phyloP scores from a whole-genome alignment of 2,113 vertebrate genomes.

The Dendropsophus ebraccatus region DNA sequence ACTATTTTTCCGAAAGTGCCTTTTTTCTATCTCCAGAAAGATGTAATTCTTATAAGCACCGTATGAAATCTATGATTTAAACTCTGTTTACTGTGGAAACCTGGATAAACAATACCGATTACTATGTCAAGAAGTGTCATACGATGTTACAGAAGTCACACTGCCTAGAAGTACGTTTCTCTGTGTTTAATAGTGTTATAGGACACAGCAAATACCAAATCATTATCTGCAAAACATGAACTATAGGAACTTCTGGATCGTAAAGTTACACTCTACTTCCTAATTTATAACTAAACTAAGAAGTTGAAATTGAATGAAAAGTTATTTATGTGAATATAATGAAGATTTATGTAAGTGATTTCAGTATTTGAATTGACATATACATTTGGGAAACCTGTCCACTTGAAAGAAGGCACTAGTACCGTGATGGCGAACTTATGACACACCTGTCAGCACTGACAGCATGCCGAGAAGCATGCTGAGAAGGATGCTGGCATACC shows the following conservation, averaged over 20 bases:
- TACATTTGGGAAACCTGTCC: too few species aligned
- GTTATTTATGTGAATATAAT: too few species aligned
- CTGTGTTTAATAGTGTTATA: conserved; percentile 10
- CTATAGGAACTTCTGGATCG: neutral
- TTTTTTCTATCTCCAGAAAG: neutral
- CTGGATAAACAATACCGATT: neutral
- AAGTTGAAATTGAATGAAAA: too few species aligned
- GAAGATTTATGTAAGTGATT: too few species aligned
- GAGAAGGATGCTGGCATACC: too few species aligned
- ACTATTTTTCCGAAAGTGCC: neutral
- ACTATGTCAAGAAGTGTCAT: conserved; percentile 10
- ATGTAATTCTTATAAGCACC: neutral
- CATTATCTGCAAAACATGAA: neutral
- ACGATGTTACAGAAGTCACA: neutral
- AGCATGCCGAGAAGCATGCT: too few species aligned
- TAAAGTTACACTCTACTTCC: neutral
- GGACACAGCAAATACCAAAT: neutral
- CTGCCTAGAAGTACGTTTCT: neutral
- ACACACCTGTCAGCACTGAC: too few species aligned
- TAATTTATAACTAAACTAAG: too few species aligned
- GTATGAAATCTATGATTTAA: neutral
- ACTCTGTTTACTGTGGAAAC: neutral
- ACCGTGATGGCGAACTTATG: too few species aligned
- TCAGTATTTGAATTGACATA: too few species aligned
- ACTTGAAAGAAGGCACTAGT: too few species aligned